A percentile compares a stretch with the other conserved stretches of the same genome.
Evolutionary conservation across 2,113 vertebrate genomes (phyloP).

Genomic region (Elachura formosa): DNA sequence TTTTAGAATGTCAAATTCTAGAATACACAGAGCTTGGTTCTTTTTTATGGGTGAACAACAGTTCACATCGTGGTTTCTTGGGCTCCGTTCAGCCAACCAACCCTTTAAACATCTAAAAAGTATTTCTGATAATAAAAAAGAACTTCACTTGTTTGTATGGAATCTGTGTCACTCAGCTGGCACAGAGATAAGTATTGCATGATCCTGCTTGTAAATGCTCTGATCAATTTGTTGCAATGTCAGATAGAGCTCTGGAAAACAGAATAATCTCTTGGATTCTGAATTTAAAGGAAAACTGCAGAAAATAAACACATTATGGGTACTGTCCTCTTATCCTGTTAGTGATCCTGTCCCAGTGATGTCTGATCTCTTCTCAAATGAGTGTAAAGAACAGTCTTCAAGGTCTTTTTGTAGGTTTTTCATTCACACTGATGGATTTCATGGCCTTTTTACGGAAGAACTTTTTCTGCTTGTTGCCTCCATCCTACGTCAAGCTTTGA

Average conservation of each 20-base stretch:
- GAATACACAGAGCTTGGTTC: neutral
- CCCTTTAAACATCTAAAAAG: neutral
- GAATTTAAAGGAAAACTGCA: neutral
- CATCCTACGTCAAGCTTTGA: neutral
- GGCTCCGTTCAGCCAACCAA: neutral
- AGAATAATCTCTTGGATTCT: neutral
- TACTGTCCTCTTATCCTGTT: neutral
- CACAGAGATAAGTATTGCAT: neutral
- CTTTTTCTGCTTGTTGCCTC: neutral
- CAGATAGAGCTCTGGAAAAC: neutral
- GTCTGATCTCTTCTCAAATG: neutral
- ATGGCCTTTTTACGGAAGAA: neutral
- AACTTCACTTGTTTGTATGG: neutral
- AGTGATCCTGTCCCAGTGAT: neutral
- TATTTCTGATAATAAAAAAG: neutral
- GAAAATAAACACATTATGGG: neutral
- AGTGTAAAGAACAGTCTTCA: neutral
- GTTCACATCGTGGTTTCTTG: neutral
- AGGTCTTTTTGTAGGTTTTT: neutral
- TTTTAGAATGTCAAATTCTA: neutral
- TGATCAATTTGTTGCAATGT: neutral
- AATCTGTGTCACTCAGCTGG: neutral
- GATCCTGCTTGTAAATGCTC: neutral
- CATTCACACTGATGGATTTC: neutral
- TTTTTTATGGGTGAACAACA: neutral